Base-by-base conservation (phyloP, 2,113 vertebrate genomes). In the Otolemur garnettii region DNA sequence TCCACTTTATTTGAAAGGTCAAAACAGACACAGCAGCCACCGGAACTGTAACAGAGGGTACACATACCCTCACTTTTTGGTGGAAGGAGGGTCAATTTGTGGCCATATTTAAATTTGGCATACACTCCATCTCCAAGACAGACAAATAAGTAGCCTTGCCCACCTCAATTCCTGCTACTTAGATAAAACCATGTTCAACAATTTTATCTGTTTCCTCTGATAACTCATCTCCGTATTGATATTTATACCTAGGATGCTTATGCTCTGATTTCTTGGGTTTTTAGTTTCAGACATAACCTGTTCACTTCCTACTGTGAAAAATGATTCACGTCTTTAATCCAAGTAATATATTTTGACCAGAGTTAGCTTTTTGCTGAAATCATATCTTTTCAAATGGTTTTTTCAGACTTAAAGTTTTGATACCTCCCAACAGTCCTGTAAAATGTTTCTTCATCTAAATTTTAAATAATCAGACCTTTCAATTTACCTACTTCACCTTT, bases 91-190 rank as follows among this genome's bases (percentile, higher is more conserved):
- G 22, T 75, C 71, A 24, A 59, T 74, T 66, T 90, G 28, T 69
- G 64, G 1, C 38, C n/a, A 42, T 42, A 62, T 88, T 96, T 93
- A 78, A 96, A n/a, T 62, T 24, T 45, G 26, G 28, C 62, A 94
- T 24, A 83, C 22, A 17, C 38, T 64, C 12, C 38, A 74, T 75
- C 33, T 77, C n/a, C 42, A 91, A 79, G 90, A 28, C 12, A 50
- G 59, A 79, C 57, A 69, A 83, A 26, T 78, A 78, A 79, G 19
- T 83, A 26, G 30, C n/a, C 33, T 75, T 87, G 22, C 22, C 59
- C 0, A 35, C 8, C 19, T 26, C 4, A 55, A 2, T 42, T 91
- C 6, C 66, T 91, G 18, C 22, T 85, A 55, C n/a, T 42, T 26
- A 83, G 55, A 55, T 90, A 64, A 13, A 96, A 42, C 21, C 57